A percentile compares a stretch with the other conserved stretches of the same genome.
These are phyloP conservation scores for Acanthurus leucopareius DNA, from an alignment of 2,797 vertebrate species.

Conservation along the genomic window DNA sequence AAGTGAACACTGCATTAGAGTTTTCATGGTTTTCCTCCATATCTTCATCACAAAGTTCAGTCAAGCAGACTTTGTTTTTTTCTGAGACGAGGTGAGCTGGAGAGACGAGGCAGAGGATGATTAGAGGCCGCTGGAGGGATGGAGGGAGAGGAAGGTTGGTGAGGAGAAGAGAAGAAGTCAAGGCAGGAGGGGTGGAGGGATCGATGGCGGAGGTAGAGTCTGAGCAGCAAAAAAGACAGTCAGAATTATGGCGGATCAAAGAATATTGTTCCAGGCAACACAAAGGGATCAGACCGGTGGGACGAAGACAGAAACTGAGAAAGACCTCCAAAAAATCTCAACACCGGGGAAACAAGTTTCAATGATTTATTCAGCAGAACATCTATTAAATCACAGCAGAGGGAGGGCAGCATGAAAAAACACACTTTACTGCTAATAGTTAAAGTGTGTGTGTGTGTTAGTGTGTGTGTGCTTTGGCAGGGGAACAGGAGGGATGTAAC, in stretches of 20 bases:
- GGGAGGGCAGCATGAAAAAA: conserved; percentile 16
- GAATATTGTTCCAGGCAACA: conserved; percentile 54
- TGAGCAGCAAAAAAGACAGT: conserved; percentile 43
- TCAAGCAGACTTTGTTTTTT: conserved; percentile 17
- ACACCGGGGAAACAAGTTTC: conserved; percentile 33
- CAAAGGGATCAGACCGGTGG: conserved; percentile 49
- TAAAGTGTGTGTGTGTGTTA: conserved; percentile 25
- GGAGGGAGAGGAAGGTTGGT: neutral
- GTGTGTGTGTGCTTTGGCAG: conserved; percentile 24
- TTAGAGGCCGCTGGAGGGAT: conserved; percentile 27
- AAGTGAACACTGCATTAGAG: neutral
- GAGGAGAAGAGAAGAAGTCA: conserved; percentile 5
- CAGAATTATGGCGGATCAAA: conserved; percentile 65
- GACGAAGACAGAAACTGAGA: conserved; percentile 38
- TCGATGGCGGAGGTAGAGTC: conserved; percentile 42
- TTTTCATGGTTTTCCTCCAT: neutral
- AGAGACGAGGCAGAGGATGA: conserved; percentile 20
- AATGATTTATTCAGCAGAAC: conserved; percentile 51
- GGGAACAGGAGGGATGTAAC: conserved; percentile 50
- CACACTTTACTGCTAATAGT: conserved; percentile 39
- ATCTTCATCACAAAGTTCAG: conserved; percentile 16
- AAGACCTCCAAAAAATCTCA: conserved; percentile 37
- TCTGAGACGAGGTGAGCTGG: conserved; percentile 2
- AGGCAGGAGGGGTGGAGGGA: neutral
- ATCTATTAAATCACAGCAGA: conserved; percentile 49